These are phyloP conservation scores for Steinernema feltiae DNA, from an alignment of 1,140 invertebrate species.

Conservation along the genomic window DNA sequence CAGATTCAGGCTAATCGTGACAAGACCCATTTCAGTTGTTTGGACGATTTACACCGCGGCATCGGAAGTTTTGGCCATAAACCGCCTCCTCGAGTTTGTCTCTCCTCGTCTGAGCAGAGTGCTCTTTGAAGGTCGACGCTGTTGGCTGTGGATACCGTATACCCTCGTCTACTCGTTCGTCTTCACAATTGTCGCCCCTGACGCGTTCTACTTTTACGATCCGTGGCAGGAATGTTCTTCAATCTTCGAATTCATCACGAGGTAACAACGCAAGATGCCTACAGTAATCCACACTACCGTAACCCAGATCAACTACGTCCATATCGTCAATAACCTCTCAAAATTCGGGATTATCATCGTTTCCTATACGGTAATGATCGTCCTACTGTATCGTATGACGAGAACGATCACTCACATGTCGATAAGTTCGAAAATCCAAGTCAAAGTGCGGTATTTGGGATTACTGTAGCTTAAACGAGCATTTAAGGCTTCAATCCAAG, in stretches of 20 bases:
- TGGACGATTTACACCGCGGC: background rate
- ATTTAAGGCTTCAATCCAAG: background rate
- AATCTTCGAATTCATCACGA: background rate
- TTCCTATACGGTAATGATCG: background rate
- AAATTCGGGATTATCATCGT: background rate
- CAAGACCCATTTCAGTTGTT: background rate
- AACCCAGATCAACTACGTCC: background rate
- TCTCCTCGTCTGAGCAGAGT: background rate
- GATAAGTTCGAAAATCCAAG: background rate
- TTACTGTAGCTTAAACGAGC: background rate
- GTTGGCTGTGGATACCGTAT: background rate
- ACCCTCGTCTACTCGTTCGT: background rate
- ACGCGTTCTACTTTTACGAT: slow-evolving; percentile 9
- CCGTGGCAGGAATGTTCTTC: background rate
- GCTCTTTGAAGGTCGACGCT: background rate
- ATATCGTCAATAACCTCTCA: background rate
- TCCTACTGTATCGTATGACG: background rate
- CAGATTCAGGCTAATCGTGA: background rate
- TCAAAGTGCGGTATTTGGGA: no score
- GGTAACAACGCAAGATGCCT: background rate
- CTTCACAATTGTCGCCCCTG: background rate
- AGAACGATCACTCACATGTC: background rate
- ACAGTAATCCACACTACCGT: background rate
- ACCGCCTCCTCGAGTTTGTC: background rate
- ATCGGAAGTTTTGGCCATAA: background rate